Conservation (phyloP, 2,113 vertebrate species). For the Erythrolamprus reginae region DNA sequence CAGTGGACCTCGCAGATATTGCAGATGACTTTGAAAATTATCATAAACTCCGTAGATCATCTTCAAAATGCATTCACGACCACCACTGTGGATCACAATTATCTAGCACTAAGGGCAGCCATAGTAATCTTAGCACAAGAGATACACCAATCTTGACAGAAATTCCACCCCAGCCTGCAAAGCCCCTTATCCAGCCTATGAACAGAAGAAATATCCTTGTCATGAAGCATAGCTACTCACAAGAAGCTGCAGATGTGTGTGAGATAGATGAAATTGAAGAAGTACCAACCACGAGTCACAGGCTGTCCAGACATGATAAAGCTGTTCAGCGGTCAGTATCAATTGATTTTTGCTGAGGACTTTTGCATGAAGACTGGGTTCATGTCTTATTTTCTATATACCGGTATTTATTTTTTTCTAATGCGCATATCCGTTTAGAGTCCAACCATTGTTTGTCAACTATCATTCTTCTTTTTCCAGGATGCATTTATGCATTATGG, state of each 20-base stretch:
- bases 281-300: conserved; percentile 95
- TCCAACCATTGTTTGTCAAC: conserved; percentile 27
- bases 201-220: conserved; percentile 94
- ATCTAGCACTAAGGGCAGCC: conserved; percentile 87
- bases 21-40: conserved; percentile 94
- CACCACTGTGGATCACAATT: conserved; percentile 95
- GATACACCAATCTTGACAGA: conserved; percentile 86
- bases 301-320: conserved; percentile 94
- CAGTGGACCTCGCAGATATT: conserved; percentile 89
- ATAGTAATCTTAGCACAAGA: conserved; percentile 87
- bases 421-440: conserved; percentile 48
- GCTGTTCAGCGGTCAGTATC: conserved; percentile 99
- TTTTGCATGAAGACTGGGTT: conserved; percentile 62
- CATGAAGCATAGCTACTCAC: conserved; percentile 99
- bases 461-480: not conserved
- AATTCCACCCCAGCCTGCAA: conserved; percentile 82
- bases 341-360: conserved; percentile 83
- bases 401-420: conserved; percentile 11
- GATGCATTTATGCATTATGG: not conserved
- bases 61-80: conserved; percentile 93
- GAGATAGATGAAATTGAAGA: conserved; percentile 96
- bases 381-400: conserved; percentile 42
- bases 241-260: conserved; percentile 86
- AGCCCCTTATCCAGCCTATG: conserved; percentile 79
- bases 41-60: conserved; percentile 90